Base-by-base conservation (phyloP, 2,888 invertebrate species). In the Ditylenchus weischeri region DNA sequence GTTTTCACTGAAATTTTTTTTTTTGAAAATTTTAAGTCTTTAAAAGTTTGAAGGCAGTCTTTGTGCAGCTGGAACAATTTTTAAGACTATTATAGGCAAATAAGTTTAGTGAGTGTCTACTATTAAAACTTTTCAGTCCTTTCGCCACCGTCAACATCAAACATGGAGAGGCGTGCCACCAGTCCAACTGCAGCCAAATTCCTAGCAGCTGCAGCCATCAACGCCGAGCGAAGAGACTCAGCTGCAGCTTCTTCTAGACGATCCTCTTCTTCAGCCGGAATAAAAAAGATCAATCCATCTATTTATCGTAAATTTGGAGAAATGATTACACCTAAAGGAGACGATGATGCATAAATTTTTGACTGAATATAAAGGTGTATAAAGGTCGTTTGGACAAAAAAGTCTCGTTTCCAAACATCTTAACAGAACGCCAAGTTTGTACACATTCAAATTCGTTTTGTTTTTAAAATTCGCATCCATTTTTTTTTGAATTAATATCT, bases 231-330 rank as follows among this genome's bases (percentile, higher is more conserved):
- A 4, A n/a, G 29, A 64, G n/a, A 50, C 36, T 15, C 38, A 43
- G 43, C 43, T 43, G 15, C 15, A 13, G 21, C 54, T 18, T 23
- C 23, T 15, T 54, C 54, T 7, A 54, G 54, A 54, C 21, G 54
- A 2, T 54, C 54, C 54, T 54, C 54, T 11, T 54, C 54, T 23
- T 54, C 54, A 1, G 11, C 54, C 10, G 54, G 54, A 4, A 54
- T 54, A 11, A 54, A 54, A 54, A 54, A 54, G 54, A 54, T 54
- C 10, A 29, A 54, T 29, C 54, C 54, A 10, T 29, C 21, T 11
- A 54, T 54, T 54, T 54, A 54, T 23, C 29, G 21, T 6, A 67
- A 67, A 57, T 67, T 67, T 43, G 67, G 67, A 18, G 67, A 67
- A 29, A 65, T 48, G n/a, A 57, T 66, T 18, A 43, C 50, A n/a